A percentile compares a stretch with the other conserved stretches of the same genome.
phyloP scores from a whole-genome alignment of 2,888 invertebrate species.

The Drosophila recens region DNA sequence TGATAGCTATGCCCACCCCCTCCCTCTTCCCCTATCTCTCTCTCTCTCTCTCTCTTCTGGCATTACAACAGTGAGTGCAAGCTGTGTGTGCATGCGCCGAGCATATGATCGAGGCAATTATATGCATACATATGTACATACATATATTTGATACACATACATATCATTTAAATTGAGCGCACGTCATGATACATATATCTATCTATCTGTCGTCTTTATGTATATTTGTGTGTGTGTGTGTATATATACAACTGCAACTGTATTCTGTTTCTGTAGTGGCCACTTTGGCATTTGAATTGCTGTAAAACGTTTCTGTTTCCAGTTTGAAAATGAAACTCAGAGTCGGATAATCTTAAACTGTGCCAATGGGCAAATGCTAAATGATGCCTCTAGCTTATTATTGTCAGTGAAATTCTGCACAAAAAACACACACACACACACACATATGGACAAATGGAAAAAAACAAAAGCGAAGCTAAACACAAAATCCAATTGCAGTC shows the following conservation, averaged over 20 bases:
- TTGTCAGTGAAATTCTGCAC: constrained; percentile 61
- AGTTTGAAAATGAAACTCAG: constrained; percentile 34
- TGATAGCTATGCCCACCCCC: constrained; percentile 50
- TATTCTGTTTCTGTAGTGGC: constrained; percentile 28
- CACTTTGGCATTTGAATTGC: constrained; percentile 59
- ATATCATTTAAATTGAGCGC: constrained; percentile 69
- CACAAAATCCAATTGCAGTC: constrained; percentile 63
- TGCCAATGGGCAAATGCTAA: constrained; percentile 66
- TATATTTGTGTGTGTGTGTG: background rate
- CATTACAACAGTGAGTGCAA: constrained; percentile 19
- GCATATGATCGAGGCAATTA: constrained; percentile 77
- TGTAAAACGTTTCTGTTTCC: constrained; percentile 57
- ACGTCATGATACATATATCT: constrained; percentile 55
- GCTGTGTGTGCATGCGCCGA: constrained; percentile 64
- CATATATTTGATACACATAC: constrained; percentile 20
- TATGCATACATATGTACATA: constrained; percentile 47
- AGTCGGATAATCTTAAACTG: constrained; percentile 58
- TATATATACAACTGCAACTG: constrained; percentile 3
- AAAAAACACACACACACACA: constrained; percentile 24
- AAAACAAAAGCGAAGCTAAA: constrained; percentile 49
- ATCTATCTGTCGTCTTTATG: background rate
- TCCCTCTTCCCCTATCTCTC: background rate
- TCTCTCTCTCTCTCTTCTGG: background rate
- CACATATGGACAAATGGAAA: constrained; percentile 35
- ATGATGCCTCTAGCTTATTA: constrained; percentile 45